Evolutionary conservation across 2,113 vertebrate species (phyloP).

Genomic region (Rhombomys opimus): DNA sequence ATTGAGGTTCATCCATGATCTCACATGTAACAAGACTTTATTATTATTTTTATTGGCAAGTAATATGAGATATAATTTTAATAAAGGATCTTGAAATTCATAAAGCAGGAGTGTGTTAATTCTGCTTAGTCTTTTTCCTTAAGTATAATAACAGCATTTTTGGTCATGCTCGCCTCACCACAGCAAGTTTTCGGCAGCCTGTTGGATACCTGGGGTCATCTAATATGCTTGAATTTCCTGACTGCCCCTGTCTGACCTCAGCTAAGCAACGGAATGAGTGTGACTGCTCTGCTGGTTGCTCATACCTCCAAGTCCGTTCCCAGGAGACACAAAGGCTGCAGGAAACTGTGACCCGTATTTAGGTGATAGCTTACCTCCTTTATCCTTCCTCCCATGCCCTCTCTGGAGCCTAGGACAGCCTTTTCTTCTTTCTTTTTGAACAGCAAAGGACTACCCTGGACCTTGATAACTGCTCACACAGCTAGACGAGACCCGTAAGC

Average conservation of each 20-base stretch:
- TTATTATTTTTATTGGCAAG: slow-evolving; percentile 19
- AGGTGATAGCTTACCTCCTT: neutral
- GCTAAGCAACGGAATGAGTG: neutral
- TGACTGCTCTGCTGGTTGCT: neutral
- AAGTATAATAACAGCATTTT: neutral
- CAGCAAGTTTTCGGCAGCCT: neutral
- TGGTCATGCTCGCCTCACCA: neutral
- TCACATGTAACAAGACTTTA: neutral
- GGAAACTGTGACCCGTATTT: neutral
- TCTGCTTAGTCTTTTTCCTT: slow-evolving; percentile 22
- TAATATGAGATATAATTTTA: neutral
- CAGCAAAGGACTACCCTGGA: neutral
- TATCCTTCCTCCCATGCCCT: neutral
- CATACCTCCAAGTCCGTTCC: neutral
- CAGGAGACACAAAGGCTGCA: neutral
- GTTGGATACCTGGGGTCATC: neutral
- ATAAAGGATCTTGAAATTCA: slow-evolving; percentile 39
- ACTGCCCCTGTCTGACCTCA: neutral
- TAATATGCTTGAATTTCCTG: neutral
- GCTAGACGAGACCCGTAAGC: neutral
- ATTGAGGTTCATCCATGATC: neutral
- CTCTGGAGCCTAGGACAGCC: neutral
- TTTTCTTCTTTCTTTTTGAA: neutral
- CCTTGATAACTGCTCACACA: neutral
- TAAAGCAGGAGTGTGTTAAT: slow-evolving; percentile 16